Evolutionary conservation across 2,797 vertebrate species (phyloP).

Genomic region (Liasis olivaceus): DNA sequence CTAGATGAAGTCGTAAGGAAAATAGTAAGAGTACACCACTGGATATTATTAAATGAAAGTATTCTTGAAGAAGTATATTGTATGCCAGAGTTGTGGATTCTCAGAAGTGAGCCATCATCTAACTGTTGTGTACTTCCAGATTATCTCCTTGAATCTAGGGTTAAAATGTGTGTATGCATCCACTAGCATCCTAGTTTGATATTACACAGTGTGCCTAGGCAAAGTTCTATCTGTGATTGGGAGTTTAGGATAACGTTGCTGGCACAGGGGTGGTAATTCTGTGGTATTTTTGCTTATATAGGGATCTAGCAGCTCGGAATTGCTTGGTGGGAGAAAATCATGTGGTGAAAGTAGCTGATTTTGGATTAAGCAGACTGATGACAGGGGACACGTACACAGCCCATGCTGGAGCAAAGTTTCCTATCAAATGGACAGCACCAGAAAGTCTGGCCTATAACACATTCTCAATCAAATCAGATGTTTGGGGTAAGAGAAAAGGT

Average conservation of each 20-base stretch:
- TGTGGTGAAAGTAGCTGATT: conserved; percentile 97
- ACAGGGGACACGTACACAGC: conserved; percentile 98
- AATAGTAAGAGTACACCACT: neutral
- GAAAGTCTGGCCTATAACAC: conserved; percentile 99
- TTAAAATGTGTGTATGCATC: neutral
- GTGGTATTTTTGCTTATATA: conserved; percentile 60
- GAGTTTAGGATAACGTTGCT: neutral
- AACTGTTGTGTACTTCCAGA: neutral
- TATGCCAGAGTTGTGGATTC: neutral
- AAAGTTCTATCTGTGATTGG: neutral
- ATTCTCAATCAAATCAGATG: conserved; percentile 97
- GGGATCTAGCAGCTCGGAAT: conserved; percentile 96
- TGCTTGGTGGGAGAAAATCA: conserved; percentile 98
- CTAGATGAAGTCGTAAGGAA: neutral
- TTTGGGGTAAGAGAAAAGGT: conserved; percentile 87
- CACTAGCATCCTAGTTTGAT: neutral
- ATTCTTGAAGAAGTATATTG: neutral
- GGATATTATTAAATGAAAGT: neutral
- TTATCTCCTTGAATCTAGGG: neutral
- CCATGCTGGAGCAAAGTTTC: conserved; percentile 97
- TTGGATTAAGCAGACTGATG: conserved; percentile 95
- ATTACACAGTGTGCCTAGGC: neutral
- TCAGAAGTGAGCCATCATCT: neutral
- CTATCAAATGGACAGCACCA: conserved; percentile 98
- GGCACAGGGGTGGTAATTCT: neutral